phyloP scores from a whole-genome alignment of 2,113 vertebrate genomes.

The Apeltes quadracus region DNA sequence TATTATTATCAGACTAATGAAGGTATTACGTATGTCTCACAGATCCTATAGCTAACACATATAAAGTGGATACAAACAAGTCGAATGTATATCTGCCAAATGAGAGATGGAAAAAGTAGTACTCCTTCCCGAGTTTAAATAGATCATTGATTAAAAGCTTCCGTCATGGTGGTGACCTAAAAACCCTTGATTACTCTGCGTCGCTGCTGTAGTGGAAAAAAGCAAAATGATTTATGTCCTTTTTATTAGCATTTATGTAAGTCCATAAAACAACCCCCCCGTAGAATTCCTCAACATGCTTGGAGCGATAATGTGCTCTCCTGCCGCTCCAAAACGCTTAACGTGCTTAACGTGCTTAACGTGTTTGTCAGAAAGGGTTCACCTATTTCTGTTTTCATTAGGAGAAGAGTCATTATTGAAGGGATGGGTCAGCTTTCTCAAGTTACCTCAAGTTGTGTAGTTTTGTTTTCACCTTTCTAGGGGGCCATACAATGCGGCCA shows the following conservation, averaged over 20 bases:
- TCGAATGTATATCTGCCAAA: not conserved
- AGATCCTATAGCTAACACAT: not conserved
- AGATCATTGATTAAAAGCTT: conserved; percentile 23
- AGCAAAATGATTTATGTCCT: conserved; percentile 81
- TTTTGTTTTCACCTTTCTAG: conserved; percentile 18
- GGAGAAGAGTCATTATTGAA: conserved; percentile 65
- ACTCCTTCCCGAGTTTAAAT: conserved; percentile 18
- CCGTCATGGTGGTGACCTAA: conserved; percentile 53
- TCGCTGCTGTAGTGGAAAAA: conserved; percentile 25
- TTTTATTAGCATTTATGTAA: conserved; percentile 58
- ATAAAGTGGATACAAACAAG: not conserved
- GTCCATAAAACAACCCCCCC: conserved; percentile 39
- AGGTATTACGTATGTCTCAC: not conserved
- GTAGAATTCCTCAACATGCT: conserved; percentile 29
- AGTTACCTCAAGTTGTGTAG: conserved; percentile 40
- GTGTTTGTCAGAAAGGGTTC: conserved; percentile 62
- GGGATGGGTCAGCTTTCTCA: conserved; percentile 65
- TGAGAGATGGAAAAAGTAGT: not conserved
- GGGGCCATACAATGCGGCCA: not conserved
- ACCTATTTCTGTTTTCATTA: conserved; percentile 33
- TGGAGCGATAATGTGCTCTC: conserved; percentile 20
- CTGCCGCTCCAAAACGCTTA: conserved; percentile 30
- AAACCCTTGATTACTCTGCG: conserved; percentile 30
- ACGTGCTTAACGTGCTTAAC: no score
- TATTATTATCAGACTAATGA: not conserved